phyloP scores from a whole-genome alignment of 2,888 invertebrate species.

The Automeris io region DNA sequence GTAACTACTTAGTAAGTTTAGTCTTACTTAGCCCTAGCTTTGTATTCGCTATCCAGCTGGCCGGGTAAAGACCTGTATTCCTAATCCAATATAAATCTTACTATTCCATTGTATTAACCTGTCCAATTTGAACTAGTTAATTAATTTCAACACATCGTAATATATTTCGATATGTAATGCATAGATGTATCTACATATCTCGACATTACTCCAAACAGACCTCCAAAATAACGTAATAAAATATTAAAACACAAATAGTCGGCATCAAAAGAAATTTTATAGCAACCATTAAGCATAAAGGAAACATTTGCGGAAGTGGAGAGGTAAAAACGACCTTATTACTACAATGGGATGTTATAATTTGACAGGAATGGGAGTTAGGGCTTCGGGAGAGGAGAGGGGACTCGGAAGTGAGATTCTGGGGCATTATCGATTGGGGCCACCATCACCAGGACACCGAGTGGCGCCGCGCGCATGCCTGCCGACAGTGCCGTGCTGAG shows the following conservation, averaged over 20 bases:
- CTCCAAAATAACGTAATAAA: slow-evolving; percentile 17
- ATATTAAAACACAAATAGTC: slow-evolving; percentile 39
- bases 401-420: slow-evolving; percentile 53
- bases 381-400: slow-evolving; percentile 51
- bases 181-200: too few species aligned
- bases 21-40: too few species aligned
- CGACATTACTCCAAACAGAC: slow-evolving; percentile 16
- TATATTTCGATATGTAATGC: too few species aligned
- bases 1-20: too few species aligned
- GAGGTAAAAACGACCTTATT: slow-evolving; percentile 66
- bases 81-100: too few species aligned
- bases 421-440: slow-evolving; percentile 67
- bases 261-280: slow-evolving; percentile 56
- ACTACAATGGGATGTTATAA: slow-evolving; percentile 65
- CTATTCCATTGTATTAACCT: too few species aligned
- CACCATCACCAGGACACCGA: slow-evolving; percentile 59
- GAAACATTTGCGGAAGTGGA: slow-evolving; percentile 47
- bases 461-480: slow-evolving; percentile 30
- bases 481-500: too few species aligned
- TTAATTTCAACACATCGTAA: too few species aligned
- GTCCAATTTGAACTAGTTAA: too few species aligned
- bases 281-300: slow-evolving; percentile 56
- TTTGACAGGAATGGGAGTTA: slow-evolving; percentile 56
- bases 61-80: too few species aligned
- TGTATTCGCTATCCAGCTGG: too few species aligned